These are phyloP conservation scores for Mormyrops attenuatus DNA, from an alignment of 2,797 vertebrate genomes.

Conservation along the genomic window DNA sequence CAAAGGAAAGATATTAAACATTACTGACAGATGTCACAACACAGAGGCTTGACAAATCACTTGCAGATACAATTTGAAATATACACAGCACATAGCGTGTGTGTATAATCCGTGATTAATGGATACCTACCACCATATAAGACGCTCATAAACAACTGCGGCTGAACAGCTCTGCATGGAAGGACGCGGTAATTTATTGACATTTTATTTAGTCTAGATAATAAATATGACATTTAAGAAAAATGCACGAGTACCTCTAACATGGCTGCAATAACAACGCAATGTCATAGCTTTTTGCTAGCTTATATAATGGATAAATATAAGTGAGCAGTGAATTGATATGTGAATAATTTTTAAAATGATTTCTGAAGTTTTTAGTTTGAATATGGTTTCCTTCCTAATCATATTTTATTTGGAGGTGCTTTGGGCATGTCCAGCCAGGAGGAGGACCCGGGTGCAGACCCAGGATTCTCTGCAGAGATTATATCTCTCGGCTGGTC, in stretches of 20 bases:
- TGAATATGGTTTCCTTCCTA: neutral
- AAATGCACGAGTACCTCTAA: neutral
- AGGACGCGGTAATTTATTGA: neutral
- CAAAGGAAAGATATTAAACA: slow-evolving; percentile 1
- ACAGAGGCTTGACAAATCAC: neutral
- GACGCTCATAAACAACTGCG: neutral
- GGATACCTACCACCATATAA: neutral
- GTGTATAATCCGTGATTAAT: neutral
- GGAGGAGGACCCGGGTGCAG: neutral
- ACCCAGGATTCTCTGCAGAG: neutral
- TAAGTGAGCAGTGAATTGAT: neutral
- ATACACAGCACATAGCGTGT: neutral
- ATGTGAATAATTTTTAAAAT: neutral
- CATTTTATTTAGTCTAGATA: neutral
- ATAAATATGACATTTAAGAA: neutral
- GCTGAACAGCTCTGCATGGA: neutral
- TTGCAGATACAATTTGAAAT: neutral
- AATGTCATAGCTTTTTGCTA: neutral
- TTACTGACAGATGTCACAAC: neutral
- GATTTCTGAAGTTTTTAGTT: neutral
- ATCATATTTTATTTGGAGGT: neutral
- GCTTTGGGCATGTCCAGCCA: neutral
- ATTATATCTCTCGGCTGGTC: neutral
- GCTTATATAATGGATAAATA: neutral
- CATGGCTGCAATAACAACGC: neutral